These are phyloP conservation scores for Buathra laborator DNA, from an alignment of 2,888 invertebrate genomes.

Conservation along the genomic window DNA sequence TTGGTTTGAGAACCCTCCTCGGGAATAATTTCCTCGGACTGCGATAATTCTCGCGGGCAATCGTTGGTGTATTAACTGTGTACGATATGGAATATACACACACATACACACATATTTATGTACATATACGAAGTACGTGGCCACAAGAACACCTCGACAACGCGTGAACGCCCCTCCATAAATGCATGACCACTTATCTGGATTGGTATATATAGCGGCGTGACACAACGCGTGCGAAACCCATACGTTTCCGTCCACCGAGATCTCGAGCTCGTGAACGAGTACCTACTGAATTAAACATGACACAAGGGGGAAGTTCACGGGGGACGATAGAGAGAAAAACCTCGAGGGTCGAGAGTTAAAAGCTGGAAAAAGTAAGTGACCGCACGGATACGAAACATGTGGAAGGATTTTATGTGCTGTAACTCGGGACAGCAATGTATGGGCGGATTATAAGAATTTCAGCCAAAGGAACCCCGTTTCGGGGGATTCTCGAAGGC, in stretches of 20 bases:
- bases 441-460: slow-evolving; percentile 37
- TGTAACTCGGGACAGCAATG: slow-evolving; percentile 12
- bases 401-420: slow-evolving; percentile 34
- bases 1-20: neutral
- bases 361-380: slow-evolving; percentile 80
- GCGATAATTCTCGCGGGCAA: slow-evolving; percentile 44
- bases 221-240: slow-evolving; percentile 75
- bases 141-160: slow-evolving; percentile 16
- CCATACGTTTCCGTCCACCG: slow-evolving; percentile 77
- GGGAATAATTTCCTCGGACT: neutral
- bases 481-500: neutral
- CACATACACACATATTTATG: slow-evolving; percentile 8
- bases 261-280: slow-evolving; percentile 71
- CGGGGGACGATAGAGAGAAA: slow-evolving; percentile 51
- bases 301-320: slow-evolving; percentile 60
- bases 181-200: slow-evolving; percentile 85
- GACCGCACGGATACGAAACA: slow-evolving; percentile 59
- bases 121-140: slow-evolving; percentile 2
- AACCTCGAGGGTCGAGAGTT: slow-evolving; percentile 74
- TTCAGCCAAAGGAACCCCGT: slow-evolving; percentile 16
- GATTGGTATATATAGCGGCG: slow-evolving; percentile 79
- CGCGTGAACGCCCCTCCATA: slow-evolving; percentile 77
- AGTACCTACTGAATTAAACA: slow-evolving; percentile 84
- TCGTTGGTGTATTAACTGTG: slow-evolving; percentile 8
- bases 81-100: slow-evolving; percentile 16